These are phyloP conservation scores for Drosophila anomalata DNA, from an alignment of 2,888 invertebrate genomes.

Conservation along the genomic window DNA sequence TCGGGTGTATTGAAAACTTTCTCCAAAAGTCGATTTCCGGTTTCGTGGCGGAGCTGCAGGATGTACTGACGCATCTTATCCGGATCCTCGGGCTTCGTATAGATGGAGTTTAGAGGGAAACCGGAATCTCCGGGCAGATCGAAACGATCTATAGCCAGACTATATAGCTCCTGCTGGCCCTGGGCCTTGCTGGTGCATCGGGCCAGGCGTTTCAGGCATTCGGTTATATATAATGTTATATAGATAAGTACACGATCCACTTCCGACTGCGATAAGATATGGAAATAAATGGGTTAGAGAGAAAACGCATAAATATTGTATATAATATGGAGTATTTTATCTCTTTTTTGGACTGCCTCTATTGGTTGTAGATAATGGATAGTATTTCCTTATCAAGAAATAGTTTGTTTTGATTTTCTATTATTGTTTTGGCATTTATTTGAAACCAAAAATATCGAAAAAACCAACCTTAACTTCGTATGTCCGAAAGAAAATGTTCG, in stretches of 20 bases:
- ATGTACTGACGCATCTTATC: slow-evolving; percentile 96
- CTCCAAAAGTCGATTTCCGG: slow-evolving; percentile 95
- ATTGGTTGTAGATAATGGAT: background rate
- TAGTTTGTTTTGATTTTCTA: slow-evolving; percentile 1
- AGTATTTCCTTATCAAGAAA: background rate
- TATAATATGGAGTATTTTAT: background rate
- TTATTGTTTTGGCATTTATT: background rate
- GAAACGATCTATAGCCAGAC: slow-evolving; percentile 96
- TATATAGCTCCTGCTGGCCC: slow-evolving; percentile 97
- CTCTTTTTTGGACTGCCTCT: too few relatives aligned
- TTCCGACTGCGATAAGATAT: slow-evolving; percentile 89
- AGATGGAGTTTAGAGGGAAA: slow-evolving; percentile 97
- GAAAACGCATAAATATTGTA: background rate
- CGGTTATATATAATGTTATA: slow-evolving; percentile 97
- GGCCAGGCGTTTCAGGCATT: slow-evolving; percentile 97
- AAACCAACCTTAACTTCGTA: slow-evolving; percentile 97
- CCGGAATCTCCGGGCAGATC: slow-evolving; percentile 97
- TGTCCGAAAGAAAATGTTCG: slow-evolving; percentile 99
- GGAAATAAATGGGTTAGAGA: background rate
- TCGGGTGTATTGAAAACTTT: slow-evolving; percentile 94
- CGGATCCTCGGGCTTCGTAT: slow-evolving; percentile 94
- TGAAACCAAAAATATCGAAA: background rate
- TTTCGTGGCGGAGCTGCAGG: slow-evolving; percentile 97
- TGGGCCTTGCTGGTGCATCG: slow-evolving; percentile 94
- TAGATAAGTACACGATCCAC: slow-evolving; percentile 99